Conservation (phyloP, 2,888 invertebrate genomes). For the Pterostichus niger region DNA sequence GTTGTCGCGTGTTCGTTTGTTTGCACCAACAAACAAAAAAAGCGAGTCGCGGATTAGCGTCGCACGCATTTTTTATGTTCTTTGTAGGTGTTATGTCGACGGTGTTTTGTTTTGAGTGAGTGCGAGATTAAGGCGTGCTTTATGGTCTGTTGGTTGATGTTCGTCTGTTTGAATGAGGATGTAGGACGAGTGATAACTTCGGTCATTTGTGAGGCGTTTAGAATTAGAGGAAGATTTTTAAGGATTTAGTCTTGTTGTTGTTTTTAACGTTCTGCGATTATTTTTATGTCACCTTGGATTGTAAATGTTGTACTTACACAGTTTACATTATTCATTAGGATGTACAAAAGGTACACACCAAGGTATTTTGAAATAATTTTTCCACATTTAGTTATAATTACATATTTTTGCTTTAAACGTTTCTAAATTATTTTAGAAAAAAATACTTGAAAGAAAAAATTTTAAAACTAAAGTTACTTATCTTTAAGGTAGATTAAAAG, state of each 20-base stretch:
- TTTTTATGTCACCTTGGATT: not conserved
- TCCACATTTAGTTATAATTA: too few relatives aligned
- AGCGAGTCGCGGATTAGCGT: conserved; percentile 13
- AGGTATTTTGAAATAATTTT: too few relatives aligned
- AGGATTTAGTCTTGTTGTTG: conserved; percentile 10
- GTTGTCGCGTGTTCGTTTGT: conserved; percentile 37
- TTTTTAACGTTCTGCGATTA: conserved; percentile 2
- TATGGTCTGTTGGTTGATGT: conserved; percentile 41
- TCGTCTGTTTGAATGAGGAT: conserved; percentile 10
- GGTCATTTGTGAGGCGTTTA: conserved; percentile 10
- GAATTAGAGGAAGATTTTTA: conserved; percentile 23
- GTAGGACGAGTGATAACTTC: conserved; percentile 5
- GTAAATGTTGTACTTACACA: too few relatives aligned
- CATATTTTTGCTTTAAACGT: too few relatives aligned
- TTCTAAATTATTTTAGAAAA: too few relatives aligned
- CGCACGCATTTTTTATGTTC: conserved; percentile 47
- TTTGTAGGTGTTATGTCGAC: conserved; percentile 18
- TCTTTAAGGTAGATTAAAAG: too few relatives aligned
- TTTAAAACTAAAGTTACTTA: too few relatives aligned
- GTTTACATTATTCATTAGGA: too few relatives aligned
- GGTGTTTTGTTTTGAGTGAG: conserved; percentile 47
- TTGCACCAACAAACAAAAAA: conserved; percentile 44
- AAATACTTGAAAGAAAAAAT: too few relatives aligned
- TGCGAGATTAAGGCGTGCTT: conserved; percentile 49
- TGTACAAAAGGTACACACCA: too few relatives aligned